Base-by-base conservation (phyloP, 2,113 vertebrate species). In the Plotosus lineatus region DNA sequence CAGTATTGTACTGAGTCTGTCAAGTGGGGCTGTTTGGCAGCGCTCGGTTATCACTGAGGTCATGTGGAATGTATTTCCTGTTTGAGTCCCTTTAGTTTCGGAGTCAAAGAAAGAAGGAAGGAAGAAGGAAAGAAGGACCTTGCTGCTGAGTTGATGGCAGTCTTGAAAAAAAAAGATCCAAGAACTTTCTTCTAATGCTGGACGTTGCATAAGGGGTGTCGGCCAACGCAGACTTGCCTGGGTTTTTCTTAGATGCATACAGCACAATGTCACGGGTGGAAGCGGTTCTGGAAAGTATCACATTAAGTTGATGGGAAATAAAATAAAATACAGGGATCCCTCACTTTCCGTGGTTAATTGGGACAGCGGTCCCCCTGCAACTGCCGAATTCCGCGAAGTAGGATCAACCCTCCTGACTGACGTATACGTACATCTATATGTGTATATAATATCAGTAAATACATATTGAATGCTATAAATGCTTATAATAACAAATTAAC, bases 21-120 rank as follows among this genome's bases (percentile, higher is more conserved):
- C 38, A 38, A 82, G 76, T 72, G 38, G 31, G 82, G 65, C 74
- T 80, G 60, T 80, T 63, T 85, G 84, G 80, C 79, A 40, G 56
- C 26, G 44, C 40, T 55, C 80, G 76, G 82, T 21, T 55, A 80
- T 79, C 81, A 75, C 83, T 86, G 84, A 85, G 86, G 82, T 89
- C 82, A 85, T 84, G 83, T 85, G 82, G 83, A 88, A 86, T 88
- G 87, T 81, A 80, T 87, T 90, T 89, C 88, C 85, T 89, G 86
- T 88, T 90, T 86, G 85, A 82, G 78, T 89, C 44, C 6, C 5
- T 69, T 72, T 44, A 44, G 63, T 83, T 80, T 78, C 53, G 76
- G 80, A 84, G 84, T 81, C 36, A 76, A 77, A 80, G 78, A 51
- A 38, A 60, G 31, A 58, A n/a, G 14, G 10, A 58, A 33, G n/a